Evolutionary conservation across 2,113 vertebrate genomes (phyloP).

Genomic region (Talpa occidentalis): DNA sequence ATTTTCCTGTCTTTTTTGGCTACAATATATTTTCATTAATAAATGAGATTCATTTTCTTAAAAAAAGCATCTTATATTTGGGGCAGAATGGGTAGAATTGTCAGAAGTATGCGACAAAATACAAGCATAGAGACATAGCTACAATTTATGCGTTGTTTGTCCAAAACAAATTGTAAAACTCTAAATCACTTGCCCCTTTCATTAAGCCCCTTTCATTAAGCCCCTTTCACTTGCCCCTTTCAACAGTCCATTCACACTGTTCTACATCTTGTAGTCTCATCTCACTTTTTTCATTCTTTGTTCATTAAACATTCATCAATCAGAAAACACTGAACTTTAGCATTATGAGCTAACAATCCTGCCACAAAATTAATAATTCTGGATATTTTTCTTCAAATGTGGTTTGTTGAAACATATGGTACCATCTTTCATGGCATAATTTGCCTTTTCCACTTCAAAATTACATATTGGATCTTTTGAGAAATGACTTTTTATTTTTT

Average conservation of each 20-base stretch:
- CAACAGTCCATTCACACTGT: too few relatives aligned
- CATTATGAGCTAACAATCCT: neutral
- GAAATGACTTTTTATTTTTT: neutral
- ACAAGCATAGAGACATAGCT: too few relatives aligned
- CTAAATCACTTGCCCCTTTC: too few relatives aligned
- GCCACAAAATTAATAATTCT: neutral
- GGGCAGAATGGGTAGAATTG: too few relatives aligned
- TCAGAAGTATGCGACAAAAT: too few relatives aligned
- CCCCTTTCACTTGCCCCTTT: too few relatives aligned
- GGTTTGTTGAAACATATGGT: neutral
- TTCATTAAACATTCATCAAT: neutral
- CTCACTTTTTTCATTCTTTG: conserved; percentile 6
- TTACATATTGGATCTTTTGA: neutral
- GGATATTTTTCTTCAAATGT: neutral
- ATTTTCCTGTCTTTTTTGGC: neutral
- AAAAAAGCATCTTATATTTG: too few relatives aligned
- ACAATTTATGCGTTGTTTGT: too few relatives aligned
- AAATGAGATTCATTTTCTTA: neutral
- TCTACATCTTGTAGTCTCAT: neutral
- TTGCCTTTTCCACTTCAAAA: neutral
- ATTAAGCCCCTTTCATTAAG: too few relatives aligned
- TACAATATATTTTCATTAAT: neutral
- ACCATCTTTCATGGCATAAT: neutral
- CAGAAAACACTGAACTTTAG: neutral
- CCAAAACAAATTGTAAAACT: too few relatives aligned